Percentiles rank a stretch among this genome's conserved stretches.
phyloP scores from a whole-genome alignment of 2,113 vertebrate genomes.

The Pleuronectes platessa region DNA sequence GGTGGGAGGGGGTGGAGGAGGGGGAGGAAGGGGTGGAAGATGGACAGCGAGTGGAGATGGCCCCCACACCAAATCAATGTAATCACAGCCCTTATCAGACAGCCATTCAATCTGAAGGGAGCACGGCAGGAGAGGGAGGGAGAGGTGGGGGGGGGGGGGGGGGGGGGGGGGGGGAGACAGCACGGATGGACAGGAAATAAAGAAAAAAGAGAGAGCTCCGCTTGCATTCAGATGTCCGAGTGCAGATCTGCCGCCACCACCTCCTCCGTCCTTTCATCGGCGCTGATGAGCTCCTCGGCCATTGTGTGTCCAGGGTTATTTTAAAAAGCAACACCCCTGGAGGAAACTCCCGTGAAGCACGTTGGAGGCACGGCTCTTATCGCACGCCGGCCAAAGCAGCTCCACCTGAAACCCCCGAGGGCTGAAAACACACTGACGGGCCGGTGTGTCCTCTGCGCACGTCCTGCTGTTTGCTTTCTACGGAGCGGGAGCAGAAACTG shows the following conservation, averaged over 20 bases:
- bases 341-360: slow-evolving; percentile 63
- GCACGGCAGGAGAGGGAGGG: slow-evolving; percentile 15
- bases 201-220: slow-evolving; percentile 12
- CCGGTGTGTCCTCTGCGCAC: slow-evolving; percentile 67
- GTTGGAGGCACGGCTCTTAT: slow-evolving; percentile 69
- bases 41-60: slow-evolving; percentile 62
- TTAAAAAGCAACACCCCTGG: slow-evolving; percentile 71
- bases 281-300: slow-evolving; percentile 70
- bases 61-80: slow-evolving; percentile 80
- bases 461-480: slow-evolving; percentile 29
- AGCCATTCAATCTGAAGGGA: slow-evolving; percentile 65
- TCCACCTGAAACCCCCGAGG: slow-evolving; percentile 65
- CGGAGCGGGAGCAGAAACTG: background rate
- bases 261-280: slow-evolving; percentile 57
- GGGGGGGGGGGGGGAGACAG: slow-evolving; percentile 23
- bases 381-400: slow-evolving; percentile 65
- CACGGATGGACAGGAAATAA: slow-evolving; percentile 24
- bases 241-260: slow-evolving; percentile 1
- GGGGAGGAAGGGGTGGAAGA: slow-evolving; percentile 27
- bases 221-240: slow-evolving; percentile 49
- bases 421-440: slow-evolving; percentile 66
- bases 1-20: slow-evolving; percentile 12
- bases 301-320: slow-evolving; percentile 72
- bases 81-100: slow-evolving; percentile 81
- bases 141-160: slow-evolving; percentile 3